These are phyloP conservation scores for Oceanodroma tethys DNA, from an alignment of 2,113 vertebrate genomes.

Conservation along the genomic window DNA sequence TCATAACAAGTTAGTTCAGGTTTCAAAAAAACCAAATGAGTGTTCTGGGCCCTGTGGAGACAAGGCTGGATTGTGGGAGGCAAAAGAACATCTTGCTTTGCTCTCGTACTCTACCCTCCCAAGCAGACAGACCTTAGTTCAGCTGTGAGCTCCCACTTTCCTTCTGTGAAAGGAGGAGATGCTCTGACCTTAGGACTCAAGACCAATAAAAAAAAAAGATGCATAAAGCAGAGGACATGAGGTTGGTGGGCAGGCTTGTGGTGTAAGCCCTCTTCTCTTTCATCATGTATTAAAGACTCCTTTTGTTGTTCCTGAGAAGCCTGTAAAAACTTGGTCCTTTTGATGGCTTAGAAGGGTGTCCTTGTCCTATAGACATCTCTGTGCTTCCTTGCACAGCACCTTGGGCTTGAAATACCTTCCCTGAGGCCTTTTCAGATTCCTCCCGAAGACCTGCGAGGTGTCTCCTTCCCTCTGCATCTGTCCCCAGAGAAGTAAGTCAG, in stretches of 20 bases:
- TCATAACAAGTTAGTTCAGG: not conserved
- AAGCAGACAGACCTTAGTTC: not conserved
- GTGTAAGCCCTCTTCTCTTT: not conserved
- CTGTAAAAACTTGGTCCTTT: not conserved
- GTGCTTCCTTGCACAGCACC: not conserved
- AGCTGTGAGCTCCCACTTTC: not conserved
- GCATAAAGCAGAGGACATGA: not conserved
- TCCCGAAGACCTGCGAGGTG: not conserved
- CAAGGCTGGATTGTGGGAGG: not conserved
- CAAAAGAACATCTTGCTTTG: not conserved
- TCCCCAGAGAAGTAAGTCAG: not conserved
- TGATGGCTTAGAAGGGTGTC: not conserved
- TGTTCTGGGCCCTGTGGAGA: not conserved
- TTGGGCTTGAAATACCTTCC: not conserved
- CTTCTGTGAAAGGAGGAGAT: not conserved
- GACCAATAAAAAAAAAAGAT: not conserved
- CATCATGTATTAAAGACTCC: not conserved
- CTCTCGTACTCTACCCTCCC: not conserved
- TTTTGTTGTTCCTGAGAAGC: not conserved
- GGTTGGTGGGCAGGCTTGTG: not conserved
- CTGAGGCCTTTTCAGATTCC: not conserved
- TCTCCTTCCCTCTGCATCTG: not conserved
- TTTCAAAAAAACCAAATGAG: not conserved
- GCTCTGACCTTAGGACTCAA: not conserved
- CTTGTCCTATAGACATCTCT: not conserved